Conservation (phyloP, 2,888 invertebrate genomes). For the Phyto melanocephala region DNA sequence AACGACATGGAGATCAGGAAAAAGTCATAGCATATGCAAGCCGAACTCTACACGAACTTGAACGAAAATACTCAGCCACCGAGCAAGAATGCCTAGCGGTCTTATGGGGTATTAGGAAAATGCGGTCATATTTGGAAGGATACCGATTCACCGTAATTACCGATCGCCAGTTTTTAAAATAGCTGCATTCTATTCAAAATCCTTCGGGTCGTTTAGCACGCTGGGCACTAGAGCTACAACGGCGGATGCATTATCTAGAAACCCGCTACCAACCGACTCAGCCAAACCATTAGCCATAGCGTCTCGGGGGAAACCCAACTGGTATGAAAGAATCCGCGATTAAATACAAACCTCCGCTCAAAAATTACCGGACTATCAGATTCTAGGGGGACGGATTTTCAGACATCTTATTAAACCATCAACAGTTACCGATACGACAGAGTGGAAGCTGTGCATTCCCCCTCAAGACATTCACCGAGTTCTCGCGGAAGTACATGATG, state of each 20-base stretch:
- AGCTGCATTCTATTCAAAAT: conserved; percentile 48
- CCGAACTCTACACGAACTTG: neutral
- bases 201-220: conserved; percentile 52
- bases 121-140: conserved; percentile 43
- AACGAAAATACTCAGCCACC: conserved; percentile 48
- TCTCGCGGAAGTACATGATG: no score
- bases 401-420: neutral
- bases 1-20: no score
- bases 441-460: no score
- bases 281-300: neutral
- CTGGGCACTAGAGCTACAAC: conserved; percentile 54
- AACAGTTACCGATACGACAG: neutral
- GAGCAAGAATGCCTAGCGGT: conserved; percentile 59
- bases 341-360: neutral
- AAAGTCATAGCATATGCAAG: no score
- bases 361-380: neutral
- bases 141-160: conserved; percentile 53
- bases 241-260: conserved; percentile 43
- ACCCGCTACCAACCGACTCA: neutral
- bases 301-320: neutral
- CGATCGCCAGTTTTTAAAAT: conserved; percentile 57
- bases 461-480: no score
- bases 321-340: neutral
- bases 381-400: no score
- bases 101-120: conserved; percentile 53